phyloP scores from a whole-genome alignment of 2,888 invertebrate species.

The Flexamia atlantica region DNA sequence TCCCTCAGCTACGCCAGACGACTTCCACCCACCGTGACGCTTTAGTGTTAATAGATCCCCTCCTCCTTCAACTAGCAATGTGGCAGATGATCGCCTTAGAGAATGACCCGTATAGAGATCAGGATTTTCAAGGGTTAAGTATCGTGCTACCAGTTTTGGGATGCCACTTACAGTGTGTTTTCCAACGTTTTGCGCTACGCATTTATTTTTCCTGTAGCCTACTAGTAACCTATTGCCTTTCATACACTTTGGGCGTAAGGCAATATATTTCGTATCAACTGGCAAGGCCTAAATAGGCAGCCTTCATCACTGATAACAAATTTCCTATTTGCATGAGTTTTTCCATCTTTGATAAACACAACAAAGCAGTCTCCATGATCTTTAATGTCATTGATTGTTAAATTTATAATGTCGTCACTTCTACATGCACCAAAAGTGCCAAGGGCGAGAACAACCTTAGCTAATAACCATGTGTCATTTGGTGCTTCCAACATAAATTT shows the following conservation, averaged over 20 bases:
- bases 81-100: conserved; percentile 67
- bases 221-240: neutral
- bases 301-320: no score
- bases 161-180: neutral
- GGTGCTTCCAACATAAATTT: conserved; percentile 21
- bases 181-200: neutral
- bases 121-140: conserved; percentile 54
- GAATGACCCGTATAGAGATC: conserved; percentile 72
- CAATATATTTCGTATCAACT: no score
- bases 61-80: conserved; percentile 67
- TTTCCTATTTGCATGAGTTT: no score
- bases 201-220: no score
- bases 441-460: neutral
- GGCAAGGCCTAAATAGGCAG: no score
- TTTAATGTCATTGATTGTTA: neutral
- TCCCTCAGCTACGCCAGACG: conserved; percentile 67
- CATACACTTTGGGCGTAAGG: no score
- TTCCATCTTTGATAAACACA: no score
- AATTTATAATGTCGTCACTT: neutral
- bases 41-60: conserved; percentile 67
- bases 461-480: neutral
- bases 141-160: neutral
- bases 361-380: neutral
- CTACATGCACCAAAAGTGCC: neutral
- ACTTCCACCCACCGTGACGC: conserved; percentile 68